phyloP scores from a whole-genome alignment of 2,888 invertebrate genomes.

The Mimachlamys varia region DNA sequence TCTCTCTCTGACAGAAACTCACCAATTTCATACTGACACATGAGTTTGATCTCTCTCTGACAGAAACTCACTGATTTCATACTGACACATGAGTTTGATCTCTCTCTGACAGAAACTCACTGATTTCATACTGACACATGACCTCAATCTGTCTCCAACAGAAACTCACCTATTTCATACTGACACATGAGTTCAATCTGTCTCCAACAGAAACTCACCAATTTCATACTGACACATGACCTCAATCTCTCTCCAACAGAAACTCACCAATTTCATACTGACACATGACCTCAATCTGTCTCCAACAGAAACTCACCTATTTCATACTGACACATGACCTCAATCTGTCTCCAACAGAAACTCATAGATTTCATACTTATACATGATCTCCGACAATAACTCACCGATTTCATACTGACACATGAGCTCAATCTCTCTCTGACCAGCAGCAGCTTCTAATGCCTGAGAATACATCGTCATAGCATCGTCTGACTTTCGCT shows the following conservation, averaged over 20 bases:
- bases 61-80: no score
- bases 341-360: no score
- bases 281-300: no score
- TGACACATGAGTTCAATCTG: slow-evolving; percentile 86
- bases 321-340: no score
- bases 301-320: no score
- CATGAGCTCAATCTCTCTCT: slow-evolving; percentile 86
- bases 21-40: no score
- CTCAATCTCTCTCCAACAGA: no score
- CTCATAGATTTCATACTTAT: no score
- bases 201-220: slow-evolving; percentile 81
- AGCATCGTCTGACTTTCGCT: slow-evolving; percentile 86
- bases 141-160: slow-evolving; percentile 86
- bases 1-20: no score
- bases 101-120: slow-evolving; percentile 57
- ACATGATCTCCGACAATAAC: slow-evolving; percentile 6
- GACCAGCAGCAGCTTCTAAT: slow-evolving; percentile 84
- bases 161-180: slow-evolving; percentile 83
- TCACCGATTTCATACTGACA: slow-evolving; percentile 85
- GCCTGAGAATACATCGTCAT: slow-evolving; percentile 85
- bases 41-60: slow-evolving; percentile 60
- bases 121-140: slow-evolving; percentile 85
- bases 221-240: no score
- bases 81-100: no score
- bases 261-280: no score